Conservation (phyloP, 92 coral and sea anemone genomes). For the Palythoa grandiflora region DNA sequence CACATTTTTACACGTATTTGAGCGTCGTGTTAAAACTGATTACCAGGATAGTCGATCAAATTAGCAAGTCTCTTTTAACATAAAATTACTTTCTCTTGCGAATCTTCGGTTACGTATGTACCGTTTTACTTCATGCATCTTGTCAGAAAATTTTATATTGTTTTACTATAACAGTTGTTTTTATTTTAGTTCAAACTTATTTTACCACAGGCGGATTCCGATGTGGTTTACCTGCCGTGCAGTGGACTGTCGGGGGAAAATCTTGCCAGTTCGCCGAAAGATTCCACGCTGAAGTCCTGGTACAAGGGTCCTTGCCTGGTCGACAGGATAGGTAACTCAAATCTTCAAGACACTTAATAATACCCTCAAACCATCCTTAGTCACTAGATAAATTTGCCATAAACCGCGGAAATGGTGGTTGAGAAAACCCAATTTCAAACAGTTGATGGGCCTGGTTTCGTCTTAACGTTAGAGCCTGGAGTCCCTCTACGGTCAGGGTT, state of each 20-base stretch:
- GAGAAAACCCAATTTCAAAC: too few relatives aligned
- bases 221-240: conserved; percentile 92
- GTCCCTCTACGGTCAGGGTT: too few relatives aligned
- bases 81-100: too few relatives aligned
- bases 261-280: conserved; percentile 70
- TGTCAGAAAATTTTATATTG: not conserved
- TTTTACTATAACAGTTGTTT: not conserved
- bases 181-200: not conserved
- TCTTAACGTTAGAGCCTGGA: too few relatives aligned
- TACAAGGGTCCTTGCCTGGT: conserved; percentile 89
- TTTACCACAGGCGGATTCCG: conserved; percentile 68
- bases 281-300: conserved; percentile 75
- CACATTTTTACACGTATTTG: not conserved
- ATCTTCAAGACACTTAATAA: not conserved
- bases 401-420: not conserved
- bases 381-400: not conserved
- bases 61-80: not conserved
- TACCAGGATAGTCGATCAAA: not conserved
- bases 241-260: conserved; percentile 98
- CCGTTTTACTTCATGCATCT: too few relatives aligned
- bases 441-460: too few relatives aligned
- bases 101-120: too few relatives aligned
- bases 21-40: not conserved
- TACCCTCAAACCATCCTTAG: not conserved
- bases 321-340: conserved; percentile 83